Percentiles rank a stretch among this genome's conserved stretches.
Evolutionary conservation across 2,888 invertebrate genomes (phyloP).

Genomic region (Oeneis ivallda): DNA sequence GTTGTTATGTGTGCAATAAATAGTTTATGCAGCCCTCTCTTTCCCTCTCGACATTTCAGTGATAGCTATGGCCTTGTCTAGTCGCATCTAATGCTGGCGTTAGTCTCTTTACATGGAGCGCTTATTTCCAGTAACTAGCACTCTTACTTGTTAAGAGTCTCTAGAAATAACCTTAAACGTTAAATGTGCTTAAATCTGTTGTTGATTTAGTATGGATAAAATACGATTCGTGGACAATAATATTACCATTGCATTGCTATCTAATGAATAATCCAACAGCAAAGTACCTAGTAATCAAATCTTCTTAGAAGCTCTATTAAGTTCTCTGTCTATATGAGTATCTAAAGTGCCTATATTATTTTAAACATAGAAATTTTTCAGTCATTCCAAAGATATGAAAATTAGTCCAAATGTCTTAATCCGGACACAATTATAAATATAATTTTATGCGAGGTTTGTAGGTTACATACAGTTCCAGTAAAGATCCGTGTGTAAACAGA

Average conservation of each 20-base stretch:
- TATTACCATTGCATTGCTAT: too few relatives aligned
- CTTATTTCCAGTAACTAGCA: constrained; percentile 55
- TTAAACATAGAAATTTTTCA: neutral
- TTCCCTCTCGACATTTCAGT: constrained; percentile 81
- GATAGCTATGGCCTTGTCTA: constrained; percentile 82
- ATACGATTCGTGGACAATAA: too few relatives aligned
- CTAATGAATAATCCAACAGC: too few relatives aligned
- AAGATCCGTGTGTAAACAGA: constrained; percentile 55
- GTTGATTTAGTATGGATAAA: too few relatives aligned
- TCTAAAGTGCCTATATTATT: neutral
- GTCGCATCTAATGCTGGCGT: constrained; percentile 81
- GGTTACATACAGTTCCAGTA: constrained; percentile 42
- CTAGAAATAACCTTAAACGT: too few relatives aligned
- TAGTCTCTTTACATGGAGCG: constrained; percentile 65
- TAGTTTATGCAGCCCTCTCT: constrained; percentile 78
- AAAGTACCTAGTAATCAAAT: too few relatives aligned
- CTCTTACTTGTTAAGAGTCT: constrained; percentile 38
- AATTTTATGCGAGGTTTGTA: constrained; percentile 36
- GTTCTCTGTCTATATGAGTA: too few relatives aligned
- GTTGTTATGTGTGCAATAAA: constrained; percentile 78
- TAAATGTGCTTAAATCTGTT: neutral
- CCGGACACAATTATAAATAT: constrained; percentile 20
- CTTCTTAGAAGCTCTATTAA: too few relatives aligned
- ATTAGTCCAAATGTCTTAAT: constrained; percentile 15
- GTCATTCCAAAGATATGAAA: constrained; percentile 1